Conservation (phyloP, 2,113 vertebrate genomes). For the Pipra filicauda region DNA sequence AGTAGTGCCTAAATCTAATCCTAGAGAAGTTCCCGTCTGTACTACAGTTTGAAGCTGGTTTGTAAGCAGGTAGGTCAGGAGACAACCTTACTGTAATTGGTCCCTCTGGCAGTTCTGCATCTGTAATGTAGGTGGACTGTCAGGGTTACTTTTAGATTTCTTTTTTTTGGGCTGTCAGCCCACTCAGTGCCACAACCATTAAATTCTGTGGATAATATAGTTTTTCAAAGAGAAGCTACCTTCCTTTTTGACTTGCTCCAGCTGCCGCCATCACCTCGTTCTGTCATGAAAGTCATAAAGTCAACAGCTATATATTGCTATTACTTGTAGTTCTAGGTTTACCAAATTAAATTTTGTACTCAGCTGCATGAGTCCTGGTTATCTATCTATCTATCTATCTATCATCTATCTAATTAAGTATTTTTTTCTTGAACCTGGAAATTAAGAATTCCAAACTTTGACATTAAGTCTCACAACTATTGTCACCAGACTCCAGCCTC, state of each 20-base stretch:
- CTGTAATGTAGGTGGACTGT: background rate
- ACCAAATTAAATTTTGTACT: background rate
- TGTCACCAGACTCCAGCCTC: background rate
- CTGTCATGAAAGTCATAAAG: background rate
- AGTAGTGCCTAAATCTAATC: background rate
- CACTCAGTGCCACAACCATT: background rate
- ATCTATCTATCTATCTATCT: rapidly evolving
- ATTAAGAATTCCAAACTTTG: background rate
- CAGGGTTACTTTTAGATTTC: background rate
- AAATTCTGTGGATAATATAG: background rate
- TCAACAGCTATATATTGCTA: background rate
- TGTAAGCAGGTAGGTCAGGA: background rate
- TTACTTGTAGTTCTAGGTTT: background rate
- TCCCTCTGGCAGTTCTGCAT: background rate
- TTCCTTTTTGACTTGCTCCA: background rate
- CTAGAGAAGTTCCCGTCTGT: background rate
- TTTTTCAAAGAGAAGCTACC: background rate
- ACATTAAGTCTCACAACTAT: background rate
- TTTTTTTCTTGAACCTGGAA: background rate
- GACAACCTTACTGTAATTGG: background rate
- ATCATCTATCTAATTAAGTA: too few species aligned
- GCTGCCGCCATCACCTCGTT: background rate
- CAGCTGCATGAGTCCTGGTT: background rate
- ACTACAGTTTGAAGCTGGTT: background rate
- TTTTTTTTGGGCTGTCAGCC: background rate